These are phyloP conservation scores for Poeciliopsis retropinna DNA, from an alignment of 2,113 vertebrate genomes.

Conservation along the genomic window DNA sequence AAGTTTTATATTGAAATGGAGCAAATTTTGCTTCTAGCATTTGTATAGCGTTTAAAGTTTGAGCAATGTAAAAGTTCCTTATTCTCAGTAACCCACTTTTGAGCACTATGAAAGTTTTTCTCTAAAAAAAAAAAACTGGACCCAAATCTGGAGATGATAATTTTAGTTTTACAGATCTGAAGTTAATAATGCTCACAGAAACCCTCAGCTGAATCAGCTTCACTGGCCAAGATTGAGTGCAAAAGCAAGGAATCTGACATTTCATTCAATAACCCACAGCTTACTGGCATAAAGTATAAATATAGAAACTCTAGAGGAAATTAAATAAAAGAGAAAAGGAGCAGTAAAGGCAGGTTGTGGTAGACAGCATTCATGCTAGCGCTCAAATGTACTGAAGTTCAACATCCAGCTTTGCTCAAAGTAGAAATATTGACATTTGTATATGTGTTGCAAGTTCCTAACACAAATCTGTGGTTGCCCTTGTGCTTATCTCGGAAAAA, in stretches of 20 bases:
- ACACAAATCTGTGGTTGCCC: conserved; percentile 38
- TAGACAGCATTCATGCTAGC: not conserved
- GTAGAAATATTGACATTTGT: conserved; percentile 26
- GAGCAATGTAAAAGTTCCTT: not conserved
- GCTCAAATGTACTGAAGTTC: not conserved
- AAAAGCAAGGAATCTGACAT: not conserved
- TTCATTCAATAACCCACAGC: not conserved
- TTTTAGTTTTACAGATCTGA: no score
- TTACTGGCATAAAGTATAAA: not conserved
- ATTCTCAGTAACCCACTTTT: not conserved
- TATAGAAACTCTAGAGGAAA: not conserved
- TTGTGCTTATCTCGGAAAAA: conserved; percentile 38
- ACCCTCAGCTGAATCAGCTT: not conserved
- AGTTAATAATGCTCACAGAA: not conserved
- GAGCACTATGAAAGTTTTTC: not conserved
- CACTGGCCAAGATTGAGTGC: not conserved
- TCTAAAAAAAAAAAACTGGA: not conserved
- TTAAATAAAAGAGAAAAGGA: not conserved
- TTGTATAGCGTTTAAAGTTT: not conserved
- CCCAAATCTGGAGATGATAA: not conserved
- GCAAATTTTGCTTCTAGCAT: no score
- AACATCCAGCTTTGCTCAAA: conserved; percentile 2
- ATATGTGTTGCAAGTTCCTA: conserved; percentile 18
- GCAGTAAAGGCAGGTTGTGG: not conserved
- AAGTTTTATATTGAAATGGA: no score